Percentiles rank a stretch among this genome's conserved stretches.
Evolutionary conservation across 2,113 vertebrate species (phyloP).

Genomic region (Cyanoramphus novaezelandiae): DNA sequence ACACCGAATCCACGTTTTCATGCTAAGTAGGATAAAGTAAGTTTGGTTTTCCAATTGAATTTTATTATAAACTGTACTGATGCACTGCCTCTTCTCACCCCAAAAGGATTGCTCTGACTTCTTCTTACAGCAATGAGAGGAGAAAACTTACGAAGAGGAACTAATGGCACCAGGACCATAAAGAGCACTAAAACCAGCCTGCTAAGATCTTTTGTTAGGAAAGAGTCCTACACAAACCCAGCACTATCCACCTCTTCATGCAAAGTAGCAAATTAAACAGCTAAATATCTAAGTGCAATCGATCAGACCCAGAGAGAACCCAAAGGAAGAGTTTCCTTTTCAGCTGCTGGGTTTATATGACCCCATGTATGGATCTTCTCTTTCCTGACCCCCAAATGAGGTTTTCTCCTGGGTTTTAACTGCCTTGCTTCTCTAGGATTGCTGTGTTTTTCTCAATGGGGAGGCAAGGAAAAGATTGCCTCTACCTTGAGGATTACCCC

Average conservation of each 20-base stretch:
- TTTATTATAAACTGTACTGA: neutral
- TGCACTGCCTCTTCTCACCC: neutral
- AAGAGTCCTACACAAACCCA: neutral
- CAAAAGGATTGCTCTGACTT: neutral
- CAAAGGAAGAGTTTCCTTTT: neutral
- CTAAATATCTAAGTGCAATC: neutral
- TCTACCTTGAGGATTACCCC: neutral
- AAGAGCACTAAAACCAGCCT: neutral
- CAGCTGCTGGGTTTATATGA: neutral
- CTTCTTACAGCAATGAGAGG: neutral
- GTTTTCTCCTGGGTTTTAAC: neutral
- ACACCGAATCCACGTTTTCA: neutral
- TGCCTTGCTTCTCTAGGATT: neutral
- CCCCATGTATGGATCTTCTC: neutral
- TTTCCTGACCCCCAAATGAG: neutral
- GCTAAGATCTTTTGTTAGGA: neutral
- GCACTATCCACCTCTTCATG: neutral
- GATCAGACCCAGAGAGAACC: neutral
- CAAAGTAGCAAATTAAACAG: neutral
- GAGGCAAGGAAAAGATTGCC: neutral
- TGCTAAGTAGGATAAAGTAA: neutral
- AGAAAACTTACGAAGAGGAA: neutral
- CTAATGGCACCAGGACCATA: rapidly evolving
- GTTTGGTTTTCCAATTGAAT: neutral
- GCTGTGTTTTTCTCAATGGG: neutral